A percentile compares a stretch with the other conserved stretches of the same genome.
Evolutionary conservation across 2,797 vertebrate genomes (phyloP).

Genomic region (Phataginus tricuspis): DNA sequence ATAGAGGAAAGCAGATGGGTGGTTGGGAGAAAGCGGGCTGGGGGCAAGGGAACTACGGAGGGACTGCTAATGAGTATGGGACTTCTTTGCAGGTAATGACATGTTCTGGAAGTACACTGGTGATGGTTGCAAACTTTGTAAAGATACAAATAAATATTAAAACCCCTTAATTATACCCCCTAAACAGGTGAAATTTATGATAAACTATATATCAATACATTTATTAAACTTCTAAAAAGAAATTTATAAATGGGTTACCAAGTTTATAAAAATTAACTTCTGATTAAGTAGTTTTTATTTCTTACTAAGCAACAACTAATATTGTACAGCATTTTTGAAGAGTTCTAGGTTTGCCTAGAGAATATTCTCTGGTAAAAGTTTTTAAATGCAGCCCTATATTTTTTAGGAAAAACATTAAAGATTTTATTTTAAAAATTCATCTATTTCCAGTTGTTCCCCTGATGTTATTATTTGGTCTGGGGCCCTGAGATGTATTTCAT

Average conservation of each 20-base stretch:
- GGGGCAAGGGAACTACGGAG: background rate
- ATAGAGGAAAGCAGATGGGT: background rate
- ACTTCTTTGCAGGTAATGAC: conserved; percentile 11
- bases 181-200: background rate
- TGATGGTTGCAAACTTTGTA: background rate
- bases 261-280: background rate
- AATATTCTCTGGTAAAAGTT: conserved; percentile 7
- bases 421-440: background rate
- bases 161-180: background rate
- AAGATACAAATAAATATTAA: background rate
- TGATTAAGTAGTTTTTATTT: background rate
- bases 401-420: background rate
- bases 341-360: background rate
- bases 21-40: background rate
- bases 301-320: background rate
- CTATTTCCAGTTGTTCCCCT: background rate
- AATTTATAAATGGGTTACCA: too few relatives aligned
- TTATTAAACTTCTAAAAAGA: background rate
- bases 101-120: background rate
- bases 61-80: background rate
- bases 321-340: background rate
- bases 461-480: background rate
- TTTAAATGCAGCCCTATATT: background rate
- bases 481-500: background rate
- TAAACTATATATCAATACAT: background rate